These are phyloP conservation scores for Periophthalmus modestus DNA, from an alignment of 2,113 vertebrate species.

Conservation along the genomic window DNA sequence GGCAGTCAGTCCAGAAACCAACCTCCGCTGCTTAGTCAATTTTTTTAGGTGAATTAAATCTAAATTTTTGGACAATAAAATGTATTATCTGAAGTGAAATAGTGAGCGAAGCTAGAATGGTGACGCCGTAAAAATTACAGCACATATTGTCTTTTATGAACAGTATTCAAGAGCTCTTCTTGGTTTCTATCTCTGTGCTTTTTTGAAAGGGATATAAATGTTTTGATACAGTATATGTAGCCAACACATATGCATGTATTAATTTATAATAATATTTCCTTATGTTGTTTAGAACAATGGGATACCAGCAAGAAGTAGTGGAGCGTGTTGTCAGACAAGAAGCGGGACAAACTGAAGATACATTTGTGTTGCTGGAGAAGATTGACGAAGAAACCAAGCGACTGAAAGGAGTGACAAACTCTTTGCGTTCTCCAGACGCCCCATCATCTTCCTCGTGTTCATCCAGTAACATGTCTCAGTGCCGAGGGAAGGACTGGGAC, in stretches of 20 bases:
- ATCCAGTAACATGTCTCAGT: slow-evolving; percentile 20
- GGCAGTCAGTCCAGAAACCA: slow-evolving; percentile 87
- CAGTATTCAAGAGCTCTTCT: too few relatives aligned
- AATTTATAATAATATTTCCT: background rate
- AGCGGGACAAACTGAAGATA: slow-evolving; percentile 87
- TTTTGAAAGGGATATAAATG: background rate
- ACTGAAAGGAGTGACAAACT: slow-evolving; percentile 59
- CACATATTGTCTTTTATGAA: too few relatives aligned
- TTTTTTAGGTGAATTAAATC: slow-evolving; percentile 83
- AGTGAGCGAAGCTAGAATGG: background rate
- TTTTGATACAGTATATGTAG: background rate
- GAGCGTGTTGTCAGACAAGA: slow-evolving; percentile 85
- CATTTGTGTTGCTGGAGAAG: slow-evolving; percentile 87
- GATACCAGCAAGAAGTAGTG: slow-evolving; percentile 90
- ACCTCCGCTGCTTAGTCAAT: slow-evolving; percentile 93
- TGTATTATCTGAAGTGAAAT: background rate
- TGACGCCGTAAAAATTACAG: too few relatives aligned
- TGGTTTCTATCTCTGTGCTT: background rate
- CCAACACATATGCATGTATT: background rate
- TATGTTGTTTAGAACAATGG: slow-evolving; percentile 83
- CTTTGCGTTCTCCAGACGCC: slow-evolving; percentile 25
- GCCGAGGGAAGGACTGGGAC: slow-evolving; percentile 66
- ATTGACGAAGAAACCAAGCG: slow-evolving; percentile 86
- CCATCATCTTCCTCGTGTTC: slow-evolving; percentile 36
- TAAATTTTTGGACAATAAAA: background rate